Evolutionary conservation across 1,140 invertebrate species (phyloP), one percentile per base, ranked within the genome.

Genomic region (Macrotrachela quadricornifera): DNA sequence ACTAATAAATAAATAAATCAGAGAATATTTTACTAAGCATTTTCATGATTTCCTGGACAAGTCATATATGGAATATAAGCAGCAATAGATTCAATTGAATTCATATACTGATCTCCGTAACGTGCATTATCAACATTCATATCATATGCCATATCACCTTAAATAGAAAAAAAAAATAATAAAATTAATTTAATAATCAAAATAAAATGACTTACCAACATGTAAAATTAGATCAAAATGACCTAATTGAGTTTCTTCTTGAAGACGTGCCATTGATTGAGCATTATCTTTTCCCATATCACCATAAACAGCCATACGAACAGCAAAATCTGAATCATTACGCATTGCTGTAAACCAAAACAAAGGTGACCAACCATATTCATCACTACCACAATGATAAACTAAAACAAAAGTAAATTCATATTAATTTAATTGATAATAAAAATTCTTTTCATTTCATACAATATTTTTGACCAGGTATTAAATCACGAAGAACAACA

Each of bases 271-370:
- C 42, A 90, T 70, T n/a, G 84, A 84, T 46, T 68, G 64, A 18
- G 83, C 83, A 72, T 91, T 90, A 58, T 78, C 78, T 69, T 81
- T 85, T 6, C 86, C 86, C 78, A 91, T 79, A 67, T 91, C 86
- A 0, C 86, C 88, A 64, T 80, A 91, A 55, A 92, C 77, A 15
- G 82, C 83, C 44, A 91, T 68, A 10, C 75, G 69, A 0, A 85
- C 82, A 43, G 77, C 73, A 84, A 85, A 91, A 30, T 76, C 60
- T 46, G 75, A 64, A 10, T 76, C 74, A 13, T 42, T 13, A 14
- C 74, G 69, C 39, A 66, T 59, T 0, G 82, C 82, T 54, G 70
- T 75, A 65, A 90, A 83, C 59, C 68, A 78, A 68, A 81, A 88
- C 51, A 76, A 42, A 50, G 77, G 71, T 1, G 83, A 87, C 83